Evolutionary conservation across 2,888 invertebrate genomes (phyloP).

Genomic region (Dicyrtomina minuta): DNA sequence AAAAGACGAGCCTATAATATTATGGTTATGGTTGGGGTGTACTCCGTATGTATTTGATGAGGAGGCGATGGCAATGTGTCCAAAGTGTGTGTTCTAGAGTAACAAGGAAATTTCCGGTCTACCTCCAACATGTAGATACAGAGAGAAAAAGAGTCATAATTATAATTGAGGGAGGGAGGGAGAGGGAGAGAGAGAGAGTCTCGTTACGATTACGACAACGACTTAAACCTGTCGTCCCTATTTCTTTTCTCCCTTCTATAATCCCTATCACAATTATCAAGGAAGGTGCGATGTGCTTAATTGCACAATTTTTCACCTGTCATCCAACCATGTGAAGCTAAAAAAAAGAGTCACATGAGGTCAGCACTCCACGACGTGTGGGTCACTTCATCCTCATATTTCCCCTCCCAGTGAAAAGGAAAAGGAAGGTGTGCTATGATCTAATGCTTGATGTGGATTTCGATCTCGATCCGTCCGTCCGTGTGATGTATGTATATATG

Average conservation of each 20-base stretch:
- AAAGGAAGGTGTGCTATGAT: background rate
- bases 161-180: too few species aligned
- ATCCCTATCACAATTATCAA: constrained; percentile 19
- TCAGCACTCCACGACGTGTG: background rate
- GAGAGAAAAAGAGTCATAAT: too few species aligned
- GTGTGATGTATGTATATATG: too few species aligned
- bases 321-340: constrained; percentile 7
- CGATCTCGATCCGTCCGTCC: background rate
- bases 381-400: background rate
- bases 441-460: background rate
- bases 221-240: background rate
- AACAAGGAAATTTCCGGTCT: too few species aligned
- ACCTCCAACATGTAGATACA: too few species aligned
- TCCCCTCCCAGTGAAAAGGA: background rate
- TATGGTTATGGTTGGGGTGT: too few species aligned
- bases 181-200: too few species aligned
- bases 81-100: too few species aligned
- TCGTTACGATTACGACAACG: constrained; percentile 9
- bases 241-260: background rate
- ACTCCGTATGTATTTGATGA: too few species aligned
- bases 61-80: too few species aligned
- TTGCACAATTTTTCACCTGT: constrained; percentile 46
- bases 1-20: too few species aligned
- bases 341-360: constrained; percentile 14
- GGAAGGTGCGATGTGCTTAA: constrained; percentile 41